Percentiles rank a stretch among this genome's conserved stretches.
These are phyloP conservation scores for Peromyscus californicus DNA, from an alignment of 2,113 vertebrate genomes.

Conservation along the genomic window DNA sequence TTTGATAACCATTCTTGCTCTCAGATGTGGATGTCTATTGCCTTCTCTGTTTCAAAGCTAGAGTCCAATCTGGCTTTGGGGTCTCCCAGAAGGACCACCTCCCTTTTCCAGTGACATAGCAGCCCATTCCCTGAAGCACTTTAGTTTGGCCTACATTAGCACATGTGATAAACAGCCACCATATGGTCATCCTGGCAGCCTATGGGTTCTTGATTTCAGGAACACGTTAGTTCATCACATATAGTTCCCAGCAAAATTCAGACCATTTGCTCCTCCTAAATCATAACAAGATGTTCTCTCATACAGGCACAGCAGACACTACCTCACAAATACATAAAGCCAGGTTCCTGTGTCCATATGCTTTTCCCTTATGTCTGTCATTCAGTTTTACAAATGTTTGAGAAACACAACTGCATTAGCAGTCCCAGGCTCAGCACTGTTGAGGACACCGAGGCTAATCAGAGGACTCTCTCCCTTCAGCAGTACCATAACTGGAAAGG, in stretches of 20 bases:
- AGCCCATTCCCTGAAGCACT: not conserved
- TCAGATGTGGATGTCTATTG: accelerated
- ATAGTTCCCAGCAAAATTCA: not conserved
- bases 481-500: not conserved
- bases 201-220: not conserved
- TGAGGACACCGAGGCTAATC: not conserved
- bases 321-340: not conserved
- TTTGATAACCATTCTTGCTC: not conserved
- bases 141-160: slow-evolving; percentile 44
- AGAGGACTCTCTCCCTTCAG: not conserved
- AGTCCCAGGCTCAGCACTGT: accelerated
- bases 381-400: not conserved
- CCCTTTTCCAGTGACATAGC: not conserved
- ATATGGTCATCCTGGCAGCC: slow-evolving; percentile 50
- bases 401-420: not conserved
- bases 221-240: not conserved
- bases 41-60: not conserved
- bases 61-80: not conserved
- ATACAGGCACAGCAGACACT: not conserved
- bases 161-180: slow-evolving; percentile 27
- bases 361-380: not conserved
- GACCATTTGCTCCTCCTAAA: not conserved
- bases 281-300: not conserved
- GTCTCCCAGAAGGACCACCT: not conserved
- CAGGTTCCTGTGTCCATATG: not conserved